Evolutionary conservation across 2,113 vertebrate species (phyloP).

Genomic region (Oxyruncus cristatus): DNA sequence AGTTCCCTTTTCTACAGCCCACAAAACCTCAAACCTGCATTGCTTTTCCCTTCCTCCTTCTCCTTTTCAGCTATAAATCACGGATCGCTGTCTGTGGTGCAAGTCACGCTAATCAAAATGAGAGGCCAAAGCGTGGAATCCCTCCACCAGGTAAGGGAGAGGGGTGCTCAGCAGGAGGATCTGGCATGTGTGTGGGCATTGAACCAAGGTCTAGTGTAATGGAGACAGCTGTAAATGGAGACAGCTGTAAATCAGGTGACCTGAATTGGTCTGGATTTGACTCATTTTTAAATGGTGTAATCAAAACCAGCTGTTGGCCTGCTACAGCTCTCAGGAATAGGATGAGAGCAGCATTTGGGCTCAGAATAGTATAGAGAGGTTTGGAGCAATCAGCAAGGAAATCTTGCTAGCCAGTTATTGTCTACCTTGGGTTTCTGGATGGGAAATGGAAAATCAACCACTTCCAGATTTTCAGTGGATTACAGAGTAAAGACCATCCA

Average conservation of each 20-base stretch:
- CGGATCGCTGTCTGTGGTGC: neutral
- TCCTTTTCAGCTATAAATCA: conserved; percentile 61
- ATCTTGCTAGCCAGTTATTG: neutral
- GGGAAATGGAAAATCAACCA: neutral
- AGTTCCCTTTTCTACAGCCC: neutral
- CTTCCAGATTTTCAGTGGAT: neutral
- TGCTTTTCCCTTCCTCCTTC: neutral
- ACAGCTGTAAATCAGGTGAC: neutral
- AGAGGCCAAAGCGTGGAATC: conserved; percentile 62
- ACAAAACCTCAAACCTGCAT: neutral
- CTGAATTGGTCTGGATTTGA: neutral
- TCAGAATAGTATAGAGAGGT: neutral
- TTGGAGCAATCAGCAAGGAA: neutral
- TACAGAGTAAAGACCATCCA: neutral
- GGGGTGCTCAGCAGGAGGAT: neutral
- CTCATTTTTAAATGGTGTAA: neutral
- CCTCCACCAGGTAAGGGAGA: conserved; percentile 73
- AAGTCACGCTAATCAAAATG: conserved; percentile 41
- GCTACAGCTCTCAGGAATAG: neutral
- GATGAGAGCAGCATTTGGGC: neutral
- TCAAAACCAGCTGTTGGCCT: neutral
- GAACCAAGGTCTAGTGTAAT: neutral
- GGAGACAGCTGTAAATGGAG: neutral
- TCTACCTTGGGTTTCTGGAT: neutral
- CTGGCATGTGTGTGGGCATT: neutral